Conservation (phyloP, 2,113 vertebrate species). For the Anarhynchus alexandrinus region DNA sequence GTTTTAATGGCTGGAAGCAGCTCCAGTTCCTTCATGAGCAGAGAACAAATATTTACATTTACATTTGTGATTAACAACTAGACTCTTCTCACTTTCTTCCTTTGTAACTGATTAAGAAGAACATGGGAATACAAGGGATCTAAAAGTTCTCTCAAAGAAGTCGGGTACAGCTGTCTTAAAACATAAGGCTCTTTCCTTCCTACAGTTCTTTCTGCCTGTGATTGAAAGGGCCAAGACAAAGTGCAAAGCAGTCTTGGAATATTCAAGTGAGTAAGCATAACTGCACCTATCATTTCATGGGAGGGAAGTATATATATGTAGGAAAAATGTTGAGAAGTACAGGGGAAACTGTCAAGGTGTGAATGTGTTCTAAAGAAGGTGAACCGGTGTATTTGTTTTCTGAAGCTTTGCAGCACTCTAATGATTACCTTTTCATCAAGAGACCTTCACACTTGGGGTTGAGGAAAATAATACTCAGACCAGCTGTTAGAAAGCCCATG, state of each 20-base stretch:
- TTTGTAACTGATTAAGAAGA: not conserved
- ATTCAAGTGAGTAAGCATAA: fast-evolving
- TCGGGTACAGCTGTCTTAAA: not conserved
- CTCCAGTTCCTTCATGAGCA: not conserved
- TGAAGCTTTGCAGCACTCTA: not conserved
- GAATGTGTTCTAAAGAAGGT: not conserved
- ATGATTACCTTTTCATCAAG: not conserved
- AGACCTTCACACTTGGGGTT: not conserved
- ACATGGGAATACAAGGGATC: not conserved
- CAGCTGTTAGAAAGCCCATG: not conserved
- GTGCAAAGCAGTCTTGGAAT: fast-evolving
- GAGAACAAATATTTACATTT: not conserved
- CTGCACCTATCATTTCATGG: not conserved
- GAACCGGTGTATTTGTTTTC: not conserved
- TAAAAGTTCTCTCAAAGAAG: not conserved
- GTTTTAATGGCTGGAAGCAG: not conserved
- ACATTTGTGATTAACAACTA: not conserved
- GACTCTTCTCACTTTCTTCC: not conserved
- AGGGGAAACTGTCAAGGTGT: not conserved
- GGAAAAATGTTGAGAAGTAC: not conserved
- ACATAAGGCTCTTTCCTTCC: not conserved
- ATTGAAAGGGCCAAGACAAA: not conserved
- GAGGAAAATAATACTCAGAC: not conserved
- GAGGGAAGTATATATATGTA: not conserved
- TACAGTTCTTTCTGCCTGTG: not conserved